Base-by-base conservation (phyloP, 2,113 vertebrate genomes). In the Gila orcuttii region DNA sequence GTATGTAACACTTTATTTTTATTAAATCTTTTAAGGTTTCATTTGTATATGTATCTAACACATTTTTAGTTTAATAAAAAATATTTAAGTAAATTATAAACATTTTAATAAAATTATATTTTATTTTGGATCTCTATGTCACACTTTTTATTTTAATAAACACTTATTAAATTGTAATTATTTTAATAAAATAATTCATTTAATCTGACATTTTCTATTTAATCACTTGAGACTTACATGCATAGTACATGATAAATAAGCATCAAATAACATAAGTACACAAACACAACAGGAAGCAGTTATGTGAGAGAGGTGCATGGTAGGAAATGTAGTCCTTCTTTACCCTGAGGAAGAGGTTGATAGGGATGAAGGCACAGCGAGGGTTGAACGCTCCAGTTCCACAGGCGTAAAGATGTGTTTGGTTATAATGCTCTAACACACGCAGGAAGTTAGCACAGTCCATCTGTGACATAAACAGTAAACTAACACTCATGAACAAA, bases 351-450 rank as follows among this genome's bases (percentile, higher is more conserved):
- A 95, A 96, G 64, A 94, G 17, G 52, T 85, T 88, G 62, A 92
- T 94, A 2, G 93, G 89, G 33, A 96, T 92, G 89, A 93, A 94
- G 78, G 94, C 92, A 85, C 95, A 96, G 84, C 94, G 93, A 7
- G 95, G 95, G 89, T 95, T 95, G 88, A 96, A 96, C 50, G 95
- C 95, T 50, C 95, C 95, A 0, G 95, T 96, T 28, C 95, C 95
- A 39, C 95, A 96, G 47, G 94, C 89, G 11, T 96, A 95, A 76
- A 96, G 92, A 84, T 96, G 95, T 74, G 93, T 96, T 90, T 95
- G 93, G 89, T 96, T 96, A 79, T 93, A 95, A 50, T 90, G 89
- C 86, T 96, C 94, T 78, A 96, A 89, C 47, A 96, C 95, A 36
- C 95, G 90, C 86, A 96, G 89, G 92, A 96, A 96, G 92, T 96